A percentile compares a stretch with the other conserved stretches of the same genome.
These are phyloP conservation scores for Chrysolina americana DNA, from an alignment of 2,888 invertebrate species.

Conservation along the genomic window DNA sequence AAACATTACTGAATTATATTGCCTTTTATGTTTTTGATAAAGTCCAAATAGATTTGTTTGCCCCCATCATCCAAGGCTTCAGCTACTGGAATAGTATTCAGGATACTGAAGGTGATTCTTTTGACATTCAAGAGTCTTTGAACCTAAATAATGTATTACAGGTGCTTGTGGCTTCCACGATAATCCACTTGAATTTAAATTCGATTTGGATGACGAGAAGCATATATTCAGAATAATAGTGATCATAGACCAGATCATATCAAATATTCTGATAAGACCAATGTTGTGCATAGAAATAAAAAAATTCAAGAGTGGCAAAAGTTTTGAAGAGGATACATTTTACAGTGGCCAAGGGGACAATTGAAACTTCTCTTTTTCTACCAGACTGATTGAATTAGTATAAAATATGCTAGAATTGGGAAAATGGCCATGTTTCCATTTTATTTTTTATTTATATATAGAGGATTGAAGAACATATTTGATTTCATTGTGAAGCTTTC, in stretches of 20 bases:
- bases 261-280: conserved; percentile 49
- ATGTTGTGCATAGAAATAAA: conserved; percentile 46
- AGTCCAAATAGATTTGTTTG: conserved; percentile 45
- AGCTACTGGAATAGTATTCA: conserved; percentile 52
- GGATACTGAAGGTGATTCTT: conserved; percentile 50
- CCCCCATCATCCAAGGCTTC: conserved; percentile 51
- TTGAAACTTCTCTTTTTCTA: background rate
- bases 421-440: background rate
- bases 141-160: conserved; percentile 38
- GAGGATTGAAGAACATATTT: background rate
- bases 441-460: conserved; percentile 7
- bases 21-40: conserved; percentile 46
- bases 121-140: background rate
- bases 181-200: conserved; percentile 51
- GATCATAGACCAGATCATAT: conserved; percentile 48
- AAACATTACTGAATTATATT: conserved; percentile 48
- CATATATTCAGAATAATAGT: conserved; percentile 50
- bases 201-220: conserved; percentile 53
- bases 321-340: conserved; percentile 11
- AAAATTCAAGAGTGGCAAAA: conserved; percentile 31
- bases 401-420: conserved; percentile 2
- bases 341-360: conserved; percentile 38
- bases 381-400: background rate
- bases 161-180: conserved; percentile 56
- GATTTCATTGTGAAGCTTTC: background rate